A percentile compares a stretch with the other conserved stretches of the same genome.
Evolutionary conservation across 2,888 invertebrate genomes (phyloP).

Genomic region (Sthenelais limicola): DNA sequence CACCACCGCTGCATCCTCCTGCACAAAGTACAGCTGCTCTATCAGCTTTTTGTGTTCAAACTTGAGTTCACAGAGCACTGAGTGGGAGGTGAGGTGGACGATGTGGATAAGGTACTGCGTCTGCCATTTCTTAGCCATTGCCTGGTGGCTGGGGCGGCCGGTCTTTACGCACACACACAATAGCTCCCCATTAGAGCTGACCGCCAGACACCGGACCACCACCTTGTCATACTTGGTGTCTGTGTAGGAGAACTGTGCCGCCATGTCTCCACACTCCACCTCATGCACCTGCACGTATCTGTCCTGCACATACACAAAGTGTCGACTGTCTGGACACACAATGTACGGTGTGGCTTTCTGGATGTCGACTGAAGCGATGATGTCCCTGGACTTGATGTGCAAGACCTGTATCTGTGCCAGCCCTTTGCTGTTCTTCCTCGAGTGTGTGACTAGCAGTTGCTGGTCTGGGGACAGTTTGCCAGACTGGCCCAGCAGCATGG

Average conservation of each 20-base stretch:
- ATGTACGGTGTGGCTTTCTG: slow-evolving; percentile 38
- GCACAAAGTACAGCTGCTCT: slow-evolving; percentile 41
- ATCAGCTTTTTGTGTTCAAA: slow-evolving; percentile 30
- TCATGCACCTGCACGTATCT: slow-evolving; percentile 38
- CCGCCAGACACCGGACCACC: slow-evolving; percentile 33
- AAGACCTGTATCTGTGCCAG: slow-evolving; percentile 39
- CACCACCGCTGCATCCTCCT: slow-evolving; percentile 44
- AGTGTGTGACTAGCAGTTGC: slow-evolving; percentile 39
- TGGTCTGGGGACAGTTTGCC: slow-evolving; percentile 45
- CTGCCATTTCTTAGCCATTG: slow-evolving; percentile 6
- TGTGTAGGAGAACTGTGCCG: neutral
- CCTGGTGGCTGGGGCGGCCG: slow-evolving; percentile 36
- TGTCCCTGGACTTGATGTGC: slow-evolving; percentile 42
- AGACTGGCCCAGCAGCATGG: slow-evolving; percentile 42
- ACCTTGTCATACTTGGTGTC: slow-evolving; percentile 39
- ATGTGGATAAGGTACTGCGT: slow-evolving; percentile 27
- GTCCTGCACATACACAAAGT: slow-evolving; percentile 36
- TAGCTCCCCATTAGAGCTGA: slow-evolving; percentile 37
- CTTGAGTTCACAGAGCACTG: neutral
- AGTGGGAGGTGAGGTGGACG: slow-evolving; percentile 22
- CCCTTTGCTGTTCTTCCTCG: slow-evolving; percentile 11
- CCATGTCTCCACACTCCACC: slow-evolving; percentile 44
- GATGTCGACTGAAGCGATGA: slow-evolving; percentile 31
- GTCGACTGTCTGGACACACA: slow-evolving; percentile 33
- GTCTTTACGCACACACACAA: slow-evolving; percentile 33